Evolutionary conservation across 2,797 vertebrate genomes (phyloP).

Genomic region (Pterois miles): DNA sequence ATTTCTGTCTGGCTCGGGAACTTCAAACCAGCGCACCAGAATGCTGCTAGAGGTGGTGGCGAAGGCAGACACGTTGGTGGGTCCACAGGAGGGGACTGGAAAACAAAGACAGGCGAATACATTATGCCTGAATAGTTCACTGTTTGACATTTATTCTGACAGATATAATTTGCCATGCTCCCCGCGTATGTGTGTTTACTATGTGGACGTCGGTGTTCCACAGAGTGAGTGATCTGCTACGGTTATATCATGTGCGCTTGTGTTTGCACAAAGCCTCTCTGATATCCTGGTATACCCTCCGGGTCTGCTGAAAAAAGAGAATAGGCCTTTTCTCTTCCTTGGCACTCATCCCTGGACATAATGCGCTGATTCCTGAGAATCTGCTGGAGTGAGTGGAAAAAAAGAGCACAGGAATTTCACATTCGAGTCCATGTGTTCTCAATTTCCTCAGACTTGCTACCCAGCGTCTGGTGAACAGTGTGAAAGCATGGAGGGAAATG

Average conservation of each 20-base stretch:
- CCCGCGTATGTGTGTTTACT: constrained; percentile 1
- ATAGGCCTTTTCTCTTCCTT: constrained; percentile 46
- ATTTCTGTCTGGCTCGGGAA: constrained; percentile 91
- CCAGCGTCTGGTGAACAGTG: constrained; percentile 40
- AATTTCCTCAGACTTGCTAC: constrained; percentile 72
- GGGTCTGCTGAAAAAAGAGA: constrained; percentile 28
- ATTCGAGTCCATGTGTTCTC: constrained; percentile 79
- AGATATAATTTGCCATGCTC: neutral
- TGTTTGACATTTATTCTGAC: constrained; percentile 12
- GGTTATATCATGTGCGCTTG: neutral
- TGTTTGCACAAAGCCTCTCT: constrained; percentile 16
- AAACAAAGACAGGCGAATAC: constrained; percentile 20
- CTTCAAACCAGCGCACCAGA: constrained; percentile 91
- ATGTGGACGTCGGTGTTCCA: neutral
- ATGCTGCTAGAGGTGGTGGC: constrained; percentile 95
- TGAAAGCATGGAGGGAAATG: constrained; percentile 22
- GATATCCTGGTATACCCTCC: constrained; percentile 35
- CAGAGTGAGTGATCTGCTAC: constrained; percentile 5
- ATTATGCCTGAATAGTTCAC: neutral
- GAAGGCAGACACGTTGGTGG: constrained; percentile 90
- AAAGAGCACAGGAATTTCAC: constrained; percentile 62
- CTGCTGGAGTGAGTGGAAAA: constrained; percentile 66
- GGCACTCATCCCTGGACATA: constrained; percentile 60
- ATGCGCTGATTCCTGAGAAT: constrained; percentile 63
- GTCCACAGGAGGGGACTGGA: constrained; percentile 83